Evolutionary conservation across 23 tunicate genomes (phyloP).

Genomic region (Halocynthia aurantium): DNA sequence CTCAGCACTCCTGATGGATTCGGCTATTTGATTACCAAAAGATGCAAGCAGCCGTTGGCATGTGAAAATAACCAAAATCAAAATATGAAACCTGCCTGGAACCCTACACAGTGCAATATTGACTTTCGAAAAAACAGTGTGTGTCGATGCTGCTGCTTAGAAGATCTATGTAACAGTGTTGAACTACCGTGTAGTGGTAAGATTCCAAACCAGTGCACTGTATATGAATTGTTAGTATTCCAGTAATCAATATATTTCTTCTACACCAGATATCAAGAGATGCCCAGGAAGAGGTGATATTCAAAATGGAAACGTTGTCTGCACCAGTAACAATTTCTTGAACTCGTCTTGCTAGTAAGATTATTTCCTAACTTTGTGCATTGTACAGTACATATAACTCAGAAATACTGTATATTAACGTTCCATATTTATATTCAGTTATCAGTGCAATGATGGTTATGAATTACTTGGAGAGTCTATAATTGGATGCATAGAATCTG

Average conservation of each 20-base stretch:
- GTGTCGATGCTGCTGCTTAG: conserved; percentile 74
- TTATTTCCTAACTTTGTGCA: conserved; percentile 4
- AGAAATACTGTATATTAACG: not conserved
- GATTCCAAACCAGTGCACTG: not conserved
- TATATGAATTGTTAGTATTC: too few relatives aligned
- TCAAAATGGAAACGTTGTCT: conserved; percentile 30
- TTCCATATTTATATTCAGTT: conserved; percentile 20
- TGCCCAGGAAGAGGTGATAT: conserved; percentile 38
- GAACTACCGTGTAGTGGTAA: conserved; percentile 80
- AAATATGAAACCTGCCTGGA: conserved; percentile 73
- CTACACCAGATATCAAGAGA: conserved; percentile 35
- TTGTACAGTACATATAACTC: not conserved
- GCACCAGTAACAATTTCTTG: conserved; percentile 50
- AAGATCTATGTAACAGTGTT: conserved; percentile 57
- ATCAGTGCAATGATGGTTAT: conserved; percentile 43
- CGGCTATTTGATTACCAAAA: conserved; percentile 55
- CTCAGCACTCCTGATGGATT: conserved; percentile 33
- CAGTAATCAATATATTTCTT: too few relatives aligned
- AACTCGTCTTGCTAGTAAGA: conserved; percentile 58
- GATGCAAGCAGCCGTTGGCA: conserved; percentile 79
- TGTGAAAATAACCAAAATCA: conserved; percentile 74
- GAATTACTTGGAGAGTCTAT: conserved; percentile 31
- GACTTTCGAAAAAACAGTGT: conserved; percentile 55
- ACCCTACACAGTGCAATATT: conserved; percentile 80
- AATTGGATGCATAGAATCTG: conserved; percentile 28